Evolutionary conservation across 2,113 vertebrate species (phyloP), one percentile per base, ranked within the genome.

Genomic region (Parus major): DNA sequence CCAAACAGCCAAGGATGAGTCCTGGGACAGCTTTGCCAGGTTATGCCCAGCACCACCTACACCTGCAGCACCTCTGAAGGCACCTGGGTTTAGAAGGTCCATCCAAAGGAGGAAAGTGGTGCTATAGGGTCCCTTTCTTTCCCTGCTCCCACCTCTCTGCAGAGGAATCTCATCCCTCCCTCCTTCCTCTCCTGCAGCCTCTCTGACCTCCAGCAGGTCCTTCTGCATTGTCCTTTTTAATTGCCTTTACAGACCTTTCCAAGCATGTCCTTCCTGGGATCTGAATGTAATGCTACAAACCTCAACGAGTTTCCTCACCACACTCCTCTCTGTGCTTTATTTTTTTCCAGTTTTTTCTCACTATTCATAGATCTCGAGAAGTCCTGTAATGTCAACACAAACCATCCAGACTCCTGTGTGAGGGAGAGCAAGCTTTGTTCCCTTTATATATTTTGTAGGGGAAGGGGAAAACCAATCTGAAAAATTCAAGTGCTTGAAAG

Each of bases 401-500:
- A 53, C 33, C 42, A 46, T 5, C 60, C 10, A 47, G 36, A 36
- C 47, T 73, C 52, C 50, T 39, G 18, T 17, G 14, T 0, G 0
- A 80, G 75, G 63, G 79, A 77, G 36, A 63, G 15, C 35, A 63
- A 91, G 49, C 33, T 60, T 24, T 49, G 44, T 64, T 44, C 41
- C 80, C 73, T 44, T 86, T 56, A 55, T 10, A 13, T 15, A 46
- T 88, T 63, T 73, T 57, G 36, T 24, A 56, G 13, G 21, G 61
- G 42, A 82, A 29, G 7, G 41, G 36, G 7, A 5, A 90, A 81
- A 91, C 86, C 69, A 63, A 44, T 86, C 47, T 68, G 44, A 91
- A 75, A 71, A 83, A 70, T 56, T 28, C 39, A 82, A 94, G 60
- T 25, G 24, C 86, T 96, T 89, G 77, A 65, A 89, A 84, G 70